These are phyloP conservation scores for Oenanthe oenanthe DNA, from an alignment of 2,113 vertebrate species.

Conservation along the genomic window DNA sequence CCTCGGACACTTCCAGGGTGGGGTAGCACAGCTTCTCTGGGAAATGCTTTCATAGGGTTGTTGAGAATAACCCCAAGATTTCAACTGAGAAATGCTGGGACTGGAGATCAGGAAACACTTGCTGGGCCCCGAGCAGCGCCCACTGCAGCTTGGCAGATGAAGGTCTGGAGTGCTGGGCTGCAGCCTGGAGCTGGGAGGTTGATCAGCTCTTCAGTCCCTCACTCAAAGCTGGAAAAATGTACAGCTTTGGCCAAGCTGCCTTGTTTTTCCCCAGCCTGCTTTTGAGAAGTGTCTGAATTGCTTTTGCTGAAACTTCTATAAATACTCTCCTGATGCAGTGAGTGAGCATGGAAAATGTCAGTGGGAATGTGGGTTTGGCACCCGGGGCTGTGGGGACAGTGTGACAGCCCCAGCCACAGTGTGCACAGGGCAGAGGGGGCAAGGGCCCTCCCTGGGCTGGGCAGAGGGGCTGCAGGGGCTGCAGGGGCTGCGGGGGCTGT, in stretches of 20 bases:
- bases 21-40: not conserved
- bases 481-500: too few species aligned
- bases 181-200: not conserved
- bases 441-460: fast-evolving
- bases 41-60: not conserved
- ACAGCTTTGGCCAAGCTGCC: not conserved
- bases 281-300: slow-evolving; percentile 17
- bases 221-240: not conserved
- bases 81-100: not conserved
- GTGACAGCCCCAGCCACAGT: not conserved
- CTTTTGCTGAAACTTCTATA: slow-evolving; percentile 55
- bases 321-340: not conserved
- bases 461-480: too few species aligned
- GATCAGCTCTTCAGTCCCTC: not conserved
- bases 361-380: not conserved
- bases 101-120: not conserved
- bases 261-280: slow-evolving; percentile 16
- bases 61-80: not conserved
- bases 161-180: not conserved
- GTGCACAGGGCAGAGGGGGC: fast-evolving
- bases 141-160: not conserved
- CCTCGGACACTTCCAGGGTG: not conserved
- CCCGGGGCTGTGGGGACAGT: fast-evolving
- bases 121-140: not conserved
- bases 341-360: slow-evolving; percentile 18